Evolutionary conservation across 2,113 vertebrate species (phyloP).

Genomic region (Gnathonemus echidnorhynchus): DNA sequence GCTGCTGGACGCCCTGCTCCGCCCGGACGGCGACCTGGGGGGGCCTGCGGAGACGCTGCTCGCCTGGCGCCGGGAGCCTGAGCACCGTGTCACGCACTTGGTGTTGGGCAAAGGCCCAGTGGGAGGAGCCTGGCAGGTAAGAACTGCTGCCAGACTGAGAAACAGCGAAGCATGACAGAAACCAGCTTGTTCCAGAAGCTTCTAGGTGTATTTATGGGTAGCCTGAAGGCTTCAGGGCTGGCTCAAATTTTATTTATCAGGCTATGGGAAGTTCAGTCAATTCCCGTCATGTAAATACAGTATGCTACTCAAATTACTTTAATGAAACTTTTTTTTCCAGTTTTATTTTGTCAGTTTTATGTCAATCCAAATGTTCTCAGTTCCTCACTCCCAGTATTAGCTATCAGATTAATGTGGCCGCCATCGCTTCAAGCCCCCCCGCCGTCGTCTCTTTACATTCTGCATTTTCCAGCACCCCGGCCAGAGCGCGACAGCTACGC

Average conservation of each 20-base stretch:
- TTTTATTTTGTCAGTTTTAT: background rate
- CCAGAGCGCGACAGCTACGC: background rate
- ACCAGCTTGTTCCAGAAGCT: background rate
- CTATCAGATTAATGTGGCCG: background rate
- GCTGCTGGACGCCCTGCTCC: constrained; percentile 68
- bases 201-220: background rate
- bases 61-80: constrained; percentile 47
- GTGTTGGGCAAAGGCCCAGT: constrained; percentile 64
- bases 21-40: constrained; percentile 66
- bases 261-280: background rate
- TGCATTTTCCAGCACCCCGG: background rate
- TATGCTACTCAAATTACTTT: background rate
- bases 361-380: background rate
- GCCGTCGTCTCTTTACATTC: background rate
- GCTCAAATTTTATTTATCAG: background rate
- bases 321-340: background rate
- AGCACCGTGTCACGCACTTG: constrained; percentile 60
- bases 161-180: background rate
- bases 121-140: constrained; percentile 72
- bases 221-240: background rate
- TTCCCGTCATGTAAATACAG: background rate
- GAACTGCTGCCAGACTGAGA: constrained; percentile 26
- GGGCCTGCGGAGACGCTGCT: constrained; percentile 62
- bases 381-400: background rate
- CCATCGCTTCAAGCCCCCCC: background rate